Percentiles rank a stretch among this genome's conserved stretches.
Conservation (phyloP, 2,888 invertebrate genomes). For the Drosophila neotestacea region DNA sequence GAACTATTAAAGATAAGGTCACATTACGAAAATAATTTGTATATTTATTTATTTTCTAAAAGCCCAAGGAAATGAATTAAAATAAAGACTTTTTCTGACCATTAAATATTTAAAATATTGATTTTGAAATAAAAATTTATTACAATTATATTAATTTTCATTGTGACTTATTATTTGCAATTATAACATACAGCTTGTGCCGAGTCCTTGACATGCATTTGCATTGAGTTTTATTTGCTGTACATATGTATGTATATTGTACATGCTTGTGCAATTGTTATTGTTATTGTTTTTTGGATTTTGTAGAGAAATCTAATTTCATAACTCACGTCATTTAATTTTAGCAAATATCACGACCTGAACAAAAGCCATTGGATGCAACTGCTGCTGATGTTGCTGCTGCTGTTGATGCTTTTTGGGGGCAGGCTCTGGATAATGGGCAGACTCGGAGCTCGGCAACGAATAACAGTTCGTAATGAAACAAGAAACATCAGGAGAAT, state of each 20-base stretch:
- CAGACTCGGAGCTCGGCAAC: constrained; percentile 13
- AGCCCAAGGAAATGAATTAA: too few relatives aligned
- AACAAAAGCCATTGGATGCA: constrained; percentile 83
- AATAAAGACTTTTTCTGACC: too few relatives aligned
- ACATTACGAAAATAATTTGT: too few relatives aligned
- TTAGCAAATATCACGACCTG: constrained; percentile 83
- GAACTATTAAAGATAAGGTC: too few relatives aligned
- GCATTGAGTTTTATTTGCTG: constrained; percentile 6
- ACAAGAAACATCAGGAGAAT: constrained; percentile 64
- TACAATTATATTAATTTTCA: too few relatives aligned
- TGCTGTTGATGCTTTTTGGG: constrained; percentile 12
- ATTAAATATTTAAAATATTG: too few relatives aligned
- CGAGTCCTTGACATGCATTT: constrained; percentile 39
- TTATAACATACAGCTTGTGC: constrained; percentile 4
- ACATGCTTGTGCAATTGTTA: neutral
- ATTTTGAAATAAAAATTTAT: too few relatives aligned
- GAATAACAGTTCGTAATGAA: constrained; percentile 62
- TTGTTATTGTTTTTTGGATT: constrained; percentile 18
- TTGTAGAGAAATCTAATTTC: constrained; percentile 67
- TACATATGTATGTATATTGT: too few relatives aligned
- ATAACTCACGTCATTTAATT: constrained; percentile 84
- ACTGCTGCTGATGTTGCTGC: constrained; percentile 66
- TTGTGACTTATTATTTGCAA: constrained; percentile 3
- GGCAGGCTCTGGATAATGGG: constrained; percentile 32
- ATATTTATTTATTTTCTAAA: too few relatives aligned